Evolutionary conservation across 2,113 vertebrate genomes (phyloP).

Genomic region (Dascyllus trimaculatus): DNA sequence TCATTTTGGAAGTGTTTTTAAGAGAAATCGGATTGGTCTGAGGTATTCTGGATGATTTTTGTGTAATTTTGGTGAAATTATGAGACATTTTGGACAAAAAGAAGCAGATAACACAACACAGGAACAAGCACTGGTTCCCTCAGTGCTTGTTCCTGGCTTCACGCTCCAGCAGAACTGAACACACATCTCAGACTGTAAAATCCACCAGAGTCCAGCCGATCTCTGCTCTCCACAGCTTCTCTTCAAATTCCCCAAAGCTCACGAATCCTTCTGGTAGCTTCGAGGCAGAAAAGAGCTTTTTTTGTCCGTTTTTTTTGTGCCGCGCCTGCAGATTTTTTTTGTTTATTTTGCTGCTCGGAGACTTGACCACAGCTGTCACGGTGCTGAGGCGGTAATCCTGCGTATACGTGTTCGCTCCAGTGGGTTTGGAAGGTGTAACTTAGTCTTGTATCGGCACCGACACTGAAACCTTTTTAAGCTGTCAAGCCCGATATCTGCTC

Average conservation of each 20-base stretch:
- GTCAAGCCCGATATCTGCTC: conserved; percentile 66
- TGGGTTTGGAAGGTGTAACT: conserved; percentile 58
- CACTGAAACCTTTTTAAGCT: conserved; percentile 73
- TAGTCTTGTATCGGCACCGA: conserved; percentile 24
- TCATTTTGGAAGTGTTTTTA: too few relatives aligned
- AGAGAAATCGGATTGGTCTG: too few relatives aligned
- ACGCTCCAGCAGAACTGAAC: background rate
- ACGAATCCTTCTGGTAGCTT: background rate
- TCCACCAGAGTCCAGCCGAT: background rate
- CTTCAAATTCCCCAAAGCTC: conserved; percentile 8
- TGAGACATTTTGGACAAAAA: too few relatives aligned
- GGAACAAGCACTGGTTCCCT: too few relatives aligned
- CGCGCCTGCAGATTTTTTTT: conserved; percentile 17
- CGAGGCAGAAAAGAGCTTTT: conserved; percentile 3
- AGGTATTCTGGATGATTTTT: too few relatives aligned
- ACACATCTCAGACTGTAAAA: background rate
- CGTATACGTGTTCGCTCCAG: background rate
- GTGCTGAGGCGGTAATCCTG: conserved; percentile 42
- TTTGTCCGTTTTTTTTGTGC: conserved; percentile 7
- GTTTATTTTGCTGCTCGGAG: conserved; percentile 29
- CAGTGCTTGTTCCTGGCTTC: background rate
- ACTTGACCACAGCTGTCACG: conserved; percentile 60
- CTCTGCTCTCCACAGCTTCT: background rate
- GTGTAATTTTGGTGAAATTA: too few relatives aligned
- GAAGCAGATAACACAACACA: too few relatives aligned